These are phyloP conservation scores for Condylostylus longicornis DNA, from an alignment of 1,140 invertebrate genomes.

Conservation along the genomic window DNA sequence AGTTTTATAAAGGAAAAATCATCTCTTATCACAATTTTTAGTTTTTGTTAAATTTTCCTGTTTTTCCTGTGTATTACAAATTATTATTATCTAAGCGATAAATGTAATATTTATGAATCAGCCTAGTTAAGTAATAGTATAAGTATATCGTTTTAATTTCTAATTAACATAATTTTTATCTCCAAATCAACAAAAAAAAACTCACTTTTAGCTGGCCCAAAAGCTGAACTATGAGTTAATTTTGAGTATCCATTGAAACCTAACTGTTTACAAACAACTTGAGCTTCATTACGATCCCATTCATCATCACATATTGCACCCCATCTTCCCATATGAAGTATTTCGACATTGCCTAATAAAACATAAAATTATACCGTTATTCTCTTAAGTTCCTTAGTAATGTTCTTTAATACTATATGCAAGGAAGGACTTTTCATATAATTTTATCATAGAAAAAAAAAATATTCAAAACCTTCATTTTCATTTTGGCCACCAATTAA, in stretches of 20 bases:
- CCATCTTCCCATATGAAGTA: slow-evolving; percentile 71
- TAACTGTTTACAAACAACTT: slow-evolving; percentile 65
- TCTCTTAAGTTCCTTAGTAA: no score
- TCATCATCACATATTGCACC: slow-evolving; percentile 86
- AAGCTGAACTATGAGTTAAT: slow-evolving; percentile 55
- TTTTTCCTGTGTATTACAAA: no score
- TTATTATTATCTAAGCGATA: no score
- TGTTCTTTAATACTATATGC: no score
- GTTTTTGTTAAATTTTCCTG: no score
- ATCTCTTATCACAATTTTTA: no score
- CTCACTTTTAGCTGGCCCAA: slow-evolving; percentile 61
- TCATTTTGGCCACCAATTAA: slow-evolving; percentile 47
- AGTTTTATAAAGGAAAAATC: no score
- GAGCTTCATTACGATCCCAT: slow-evolving; percentile 68
- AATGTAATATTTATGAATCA: not conserved
- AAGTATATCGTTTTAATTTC: not conserved
- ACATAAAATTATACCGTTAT: no score
- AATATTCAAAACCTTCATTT: slow-evolving; percentile 46
- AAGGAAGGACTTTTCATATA: no score
- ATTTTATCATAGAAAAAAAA: no score
- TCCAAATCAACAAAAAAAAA: not conserved
- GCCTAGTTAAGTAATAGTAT: not conserved
- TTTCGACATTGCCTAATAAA: slow-evolving; percentile 68
- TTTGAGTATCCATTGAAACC: slow-evolving; percentile 46
- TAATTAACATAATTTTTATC: not conserved